Conservation (phyloP, 2,797 vertebrate species). For the Harpagifer antarcticus region DNA sequence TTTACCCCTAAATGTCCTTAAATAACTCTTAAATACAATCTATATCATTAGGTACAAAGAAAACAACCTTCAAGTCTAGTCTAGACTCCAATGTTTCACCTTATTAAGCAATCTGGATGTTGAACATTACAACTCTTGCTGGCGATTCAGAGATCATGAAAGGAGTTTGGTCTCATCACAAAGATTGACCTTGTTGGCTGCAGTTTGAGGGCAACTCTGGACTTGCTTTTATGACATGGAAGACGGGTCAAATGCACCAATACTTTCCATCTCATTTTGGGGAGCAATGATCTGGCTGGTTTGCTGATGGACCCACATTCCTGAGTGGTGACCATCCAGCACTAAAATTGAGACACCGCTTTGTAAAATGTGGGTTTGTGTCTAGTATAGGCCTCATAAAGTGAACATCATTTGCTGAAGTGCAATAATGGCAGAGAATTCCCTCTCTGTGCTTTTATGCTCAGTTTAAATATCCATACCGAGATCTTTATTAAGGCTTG, state of each 20-base stretch:
- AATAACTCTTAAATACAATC: neutral
- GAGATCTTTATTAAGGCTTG: constrained; percentile 14
- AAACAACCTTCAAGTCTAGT: neutral
- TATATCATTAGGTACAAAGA: neutral
- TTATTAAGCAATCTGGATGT: neutral
- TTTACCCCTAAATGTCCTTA: neutral
- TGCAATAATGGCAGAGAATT: neutral
- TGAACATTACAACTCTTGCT: neutral
- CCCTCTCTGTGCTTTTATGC: constrained; percentile 14
- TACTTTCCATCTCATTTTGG: neutral
- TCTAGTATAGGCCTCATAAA: neutral
- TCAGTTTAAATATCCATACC: constrained; percentile 16
- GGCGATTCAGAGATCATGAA: neutral
- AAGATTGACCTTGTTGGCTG: neutral
- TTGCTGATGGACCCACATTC: neutral
- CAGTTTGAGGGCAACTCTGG: neutral
- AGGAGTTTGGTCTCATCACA: neutral
- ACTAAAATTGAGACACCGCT: neutral
- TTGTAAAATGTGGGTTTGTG: neutral
- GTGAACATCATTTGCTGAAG: neutral
- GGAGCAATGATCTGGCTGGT: neutral
- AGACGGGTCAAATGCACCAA: neutral
- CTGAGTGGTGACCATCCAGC: neutral
- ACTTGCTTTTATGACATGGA: neutral
- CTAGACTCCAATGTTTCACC: neutral